Evolutionary conservation across 2,888 invertebrate species (phyloP), one percentile per base, ranked within the genome.

Genomic region (Rhamnusium bicolor): DNA sequence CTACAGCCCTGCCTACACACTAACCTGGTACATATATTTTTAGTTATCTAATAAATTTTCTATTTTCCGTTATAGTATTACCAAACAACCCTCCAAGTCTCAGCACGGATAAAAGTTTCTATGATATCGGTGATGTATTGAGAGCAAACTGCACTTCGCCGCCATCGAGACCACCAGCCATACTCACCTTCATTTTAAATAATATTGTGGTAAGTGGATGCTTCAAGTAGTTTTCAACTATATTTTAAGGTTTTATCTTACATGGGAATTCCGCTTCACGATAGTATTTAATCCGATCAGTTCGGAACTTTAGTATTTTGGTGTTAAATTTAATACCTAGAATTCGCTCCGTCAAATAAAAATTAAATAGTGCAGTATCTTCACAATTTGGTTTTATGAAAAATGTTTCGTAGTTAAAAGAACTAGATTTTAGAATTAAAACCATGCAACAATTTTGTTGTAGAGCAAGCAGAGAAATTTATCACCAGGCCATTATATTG

Each of bases 141-240:
- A 90, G 90, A 76, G 95, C 94, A 63, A 95, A 95, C 89, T 95
- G 95, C 89, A 93, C 93, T n/a, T 92, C 94, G 6, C 91, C 93
- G n/a, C 93, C 94, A 12, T 94, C 95, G 14, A 91, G 92, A 81
- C 95, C 95, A 19, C 90, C 93, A 40, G 93, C 93, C 56, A 92
- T 92, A 80, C 91, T 95, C 78, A 93, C 92, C 82, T 94, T 95
- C 83, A 92, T 92, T 82, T 91, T 96, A 80, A 95, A 95, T 88
- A 94, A 94, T 85, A 91, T 92, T 82, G 92, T 92, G 89, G 95
- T 95, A 88, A 94, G 94, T 58, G 54, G 40, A 12, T 32, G 32
- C 40, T 40, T 40, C n/a, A 91, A 73, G 72, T 67, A 71, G 74
- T 51, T 74, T 74, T 67, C 75, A 61, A 75, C 71, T 68, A 68